A percentile compares a stretch with the other conserved stretches of the same genome.
These are phyloP conservation scores for Priocnemis perturbator DNA, from an alignment of 2,888 invertebrate genomes.

Conservation along the genomic window DNA sequence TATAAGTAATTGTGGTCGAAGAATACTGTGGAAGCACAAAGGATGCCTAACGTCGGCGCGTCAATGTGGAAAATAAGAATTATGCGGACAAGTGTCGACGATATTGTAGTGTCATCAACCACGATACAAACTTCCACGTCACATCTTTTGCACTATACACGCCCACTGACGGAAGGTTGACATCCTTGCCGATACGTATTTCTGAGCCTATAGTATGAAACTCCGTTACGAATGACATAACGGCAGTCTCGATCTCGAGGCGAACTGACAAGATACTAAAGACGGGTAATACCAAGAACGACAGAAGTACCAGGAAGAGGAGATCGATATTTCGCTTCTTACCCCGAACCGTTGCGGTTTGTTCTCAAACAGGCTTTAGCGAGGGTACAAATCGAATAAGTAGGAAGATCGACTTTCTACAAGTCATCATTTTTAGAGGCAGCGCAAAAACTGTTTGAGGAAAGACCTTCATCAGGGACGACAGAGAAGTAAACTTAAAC, in stretches of 20 bases:
- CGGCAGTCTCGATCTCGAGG: slow-evolving; percentile 43
- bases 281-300: slow-evolving; percentile 28
- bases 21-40: no score
- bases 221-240: slow-evolving; percentile 58
- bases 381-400: slow-evolving; percentile 17
- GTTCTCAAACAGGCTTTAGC: slow-evolving; percentile 24
- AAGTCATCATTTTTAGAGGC: no score
- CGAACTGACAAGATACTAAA: slow-evolving; percentile 31
- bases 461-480: no score
- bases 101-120: no score
- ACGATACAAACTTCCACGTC: no score
- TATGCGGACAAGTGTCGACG: no score
- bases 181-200: slow-evolving; percentile 14
- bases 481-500: no score
- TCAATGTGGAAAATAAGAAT: no score
- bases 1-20: no score
- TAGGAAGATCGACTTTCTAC: slow-evolving; percentile 7
- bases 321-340: slow-evolving; percentile 46
- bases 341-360: slow-evolving; percentile 34
- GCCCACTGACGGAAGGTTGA: slow-evolving; percentile 18
- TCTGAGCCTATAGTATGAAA: slow-evolving; percentile 30
- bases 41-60: no score
- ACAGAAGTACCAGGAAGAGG: slow-evolving; percentile 32
- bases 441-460: no score
- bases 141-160: no score